These are phyloP conservation scores for Aplochiton taeniatus DNA, from an alignment of 2,797 vertebrate species.

Conservation along the genomic window DNA sequence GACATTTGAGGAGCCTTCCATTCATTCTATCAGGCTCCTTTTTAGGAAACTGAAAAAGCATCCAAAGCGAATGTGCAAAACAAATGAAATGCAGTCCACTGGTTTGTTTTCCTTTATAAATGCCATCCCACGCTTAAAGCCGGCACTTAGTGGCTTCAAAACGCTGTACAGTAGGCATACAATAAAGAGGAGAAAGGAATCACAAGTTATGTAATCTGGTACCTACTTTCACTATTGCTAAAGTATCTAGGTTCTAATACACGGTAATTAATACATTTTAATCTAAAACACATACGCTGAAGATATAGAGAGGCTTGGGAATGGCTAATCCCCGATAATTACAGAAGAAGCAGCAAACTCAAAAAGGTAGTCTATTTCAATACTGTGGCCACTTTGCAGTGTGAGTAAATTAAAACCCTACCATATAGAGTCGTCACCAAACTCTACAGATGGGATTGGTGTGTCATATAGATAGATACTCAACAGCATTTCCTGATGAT, in stretches of 20 bases:
- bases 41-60: slow-evolving; percentile 31
- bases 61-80: slow-evolving; percentile 71
- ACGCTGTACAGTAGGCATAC: slow-evolving; percentile 52
- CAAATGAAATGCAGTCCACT: slow-evolving; percentile 51
- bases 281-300: slow-evolving; percentile 65
- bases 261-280: slow-evolving; percentile 52
- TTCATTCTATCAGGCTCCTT: slow-evolving; percentile 38
- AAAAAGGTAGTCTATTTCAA: slow-evolving; percentile 37
- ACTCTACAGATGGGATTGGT: too few relatives aligned
- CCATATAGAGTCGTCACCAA: too few relatives aligned
- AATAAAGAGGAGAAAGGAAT: slow-evolving; percentile 48
- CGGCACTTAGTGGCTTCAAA: slow-evolving; percentile 76
- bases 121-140: slow-evolving; percentile 56
- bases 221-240: slow-evolving; percentile 71
- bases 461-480: too few relatives aligned
- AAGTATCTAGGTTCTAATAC: slow-evolving; percentile 65
- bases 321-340: slow-evolving; percentile 43
- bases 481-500: too few relatives aligned
- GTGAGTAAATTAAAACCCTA: too few relatives aligned
- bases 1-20: slow-evolving; percentile 45
- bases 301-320: slow-evolving; percentile 55
- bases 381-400: slow-evolving; percentile 5
- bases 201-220: slow-evolving; percentile 55
- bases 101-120: slow-evolving; percentile 47
- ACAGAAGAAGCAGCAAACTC: slow-evolving; percentile 62